Percentiles rank a stretch among this genome's conserved stretches.
Evolutionary conservation across 2,113 vertebrate genomes (phyloP).

Genomic region (Leptodactylus fuscus): DNA sequence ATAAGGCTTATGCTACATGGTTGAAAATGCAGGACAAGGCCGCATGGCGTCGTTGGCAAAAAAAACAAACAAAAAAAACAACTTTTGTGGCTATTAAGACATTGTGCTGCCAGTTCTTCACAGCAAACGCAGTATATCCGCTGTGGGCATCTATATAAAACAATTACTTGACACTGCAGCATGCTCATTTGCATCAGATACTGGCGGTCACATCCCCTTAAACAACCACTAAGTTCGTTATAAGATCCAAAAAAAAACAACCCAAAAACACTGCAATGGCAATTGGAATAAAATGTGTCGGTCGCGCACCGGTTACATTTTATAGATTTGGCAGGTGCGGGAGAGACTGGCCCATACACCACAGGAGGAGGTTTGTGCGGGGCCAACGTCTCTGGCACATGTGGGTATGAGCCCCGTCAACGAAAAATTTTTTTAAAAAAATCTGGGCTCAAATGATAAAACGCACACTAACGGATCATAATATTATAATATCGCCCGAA

Average conservation of each 20-base stretch:
- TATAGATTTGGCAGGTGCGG: constrained; percentile 74
- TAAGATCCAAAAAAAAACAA: constrained; percentile 63
- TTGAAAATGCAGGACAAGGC: constrained; percentile 21
- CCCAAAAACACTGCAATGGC: constrained; percentile 71
- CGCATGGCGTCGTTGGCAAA: constrained; percentile 34
- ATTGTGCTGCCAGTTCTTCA: constrained; percentile 44
- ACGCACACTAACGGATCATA: constrained; percentile 68
- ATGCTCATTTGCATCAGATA: constrained; percentile 55
- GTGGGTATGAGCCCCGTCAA: constrained; percentile 70
- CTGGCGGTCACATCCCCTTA: constrained; percentile 27
- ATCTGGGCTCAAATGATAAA: constrained; percentile 76
- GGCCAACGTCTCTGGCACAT: constrained; percentile 59
- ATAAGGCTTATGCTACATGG: constrained; percentile 37
- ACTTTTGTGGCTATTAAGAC: background rate
- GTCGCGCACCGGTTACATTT: constrained; percentile 69
- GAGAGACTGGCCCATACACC: constrained; percentile 4
- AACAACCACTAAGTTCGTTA: constrained; percentile 6
- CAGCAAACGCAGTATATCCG: constrained; percentile 24
- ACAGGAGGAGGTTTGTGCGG: background rate
- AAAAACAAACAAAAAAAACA: background rate
- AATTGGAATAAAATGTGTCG: constrained; percentile 69
- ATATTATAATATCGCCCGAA: constrained; percentile 71
- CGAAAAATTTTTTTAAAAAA: constrained; percentile 72
- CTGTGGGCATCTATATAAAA: background rate
- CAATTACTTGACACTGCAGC: constrained; percentile 47